Evolutionary conservation across 1,140 invertebrate species (phyloP), one percentile per base, ranked within the genome.

Genomic region (Drosophila sechellia): DNA sequence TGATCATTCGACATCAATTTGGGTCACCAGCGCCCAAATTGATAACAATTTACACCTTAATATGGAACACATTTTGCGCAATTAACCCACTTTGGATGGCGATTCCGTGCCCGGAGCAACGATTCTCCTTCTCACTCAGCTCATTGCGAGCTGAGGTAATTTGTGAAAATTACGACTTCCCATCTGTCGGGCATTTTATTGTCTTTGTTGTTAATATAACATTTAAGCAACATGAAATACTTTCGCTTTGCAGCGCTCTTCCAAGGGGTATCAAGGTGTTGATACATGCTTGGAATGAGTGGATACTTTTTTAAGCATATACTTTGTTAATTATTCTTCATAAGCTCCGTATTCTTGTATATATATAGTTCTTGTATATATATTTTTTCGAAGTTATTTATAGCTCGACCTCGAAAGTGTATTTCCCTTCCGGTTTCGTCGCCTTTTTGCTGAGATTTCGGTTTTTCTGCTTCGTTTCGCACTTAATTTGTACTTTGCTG

Each of bases 1-100:
- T 61, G 35, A 15, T 69, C 69, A 65, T 59, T 58, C 25, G 22
- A n/a, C 17, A 37, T 43, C 54, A 59, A 61, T 72, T 75, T 22
- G 57, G 59, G 72, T 75, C 70, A 71, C 34, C 22, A n/a, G 22
- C 66, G 12, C 35, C 64, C 11, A 74, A 86, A 78, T 77, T 85
- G 78, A 78, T 85, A 71, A 87, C 81, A 87, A 87, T 85, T 85
- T 66, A 87, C 81, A 85, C 81, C 81, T 87, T 25, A 81, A 75
- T 75, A 77, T 71, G 64, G 77, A 72, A 73, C 81, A 76, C 49
- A 66, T 53, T 53, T 50, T 45, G 60, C 17, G 57, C 46, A 81
- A 81, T 81, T 81, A 78, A 81, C 77, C 77, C 78, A 80, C 43
- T 76, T 81, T 49, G 43, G 55, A 45, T 25, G 12, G 8, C 45